These are phyloP conservation scores for Rhynchonycteris naso DNA, from an alignment of 2,797 vertebrate genomes.

Conservation along the genomic window DNA sequence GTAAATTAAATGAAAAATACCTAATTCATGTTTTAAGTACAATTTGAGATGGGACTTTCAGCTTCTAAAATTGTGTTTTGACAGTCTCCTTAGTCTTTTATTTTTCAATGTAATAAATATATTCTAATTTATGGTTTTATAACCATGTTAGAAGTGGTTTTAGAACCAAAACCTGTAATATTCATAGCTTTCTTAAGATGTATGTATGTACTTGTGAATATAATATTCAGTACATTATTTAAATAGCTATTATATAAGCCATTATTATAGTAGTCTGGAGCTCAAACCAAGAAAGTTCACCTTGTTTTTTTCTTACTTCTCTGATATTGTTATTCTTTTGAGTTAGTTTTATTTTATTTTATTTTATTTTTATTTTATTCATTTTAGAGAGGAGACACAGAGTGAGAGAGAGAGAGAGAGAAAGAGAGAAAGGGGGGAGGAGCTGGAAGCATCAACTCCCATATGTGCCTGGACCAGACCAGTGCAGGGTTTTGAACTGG, in stretches of 20 bases:
- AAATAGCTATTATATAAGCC: neutral
- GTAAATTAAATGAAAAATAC: neutral
- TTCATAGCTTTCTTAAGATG: neutral
- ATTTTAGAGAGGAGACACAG: no score
- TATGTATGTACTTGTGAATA: neutral
- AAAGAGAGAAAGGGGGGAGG: no score
- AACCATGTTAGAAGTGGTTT: neutral
- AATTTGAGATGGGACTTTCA: neutral
- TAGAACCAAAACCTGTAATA: neutral
- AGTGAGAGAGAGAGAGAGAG: no score
- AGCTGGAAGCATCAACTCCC: no score
- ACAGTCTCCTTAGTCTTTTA: neutral
- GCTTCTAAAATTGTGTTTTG: conserved; percentile 1
- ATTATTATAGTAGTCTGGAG: neutral
- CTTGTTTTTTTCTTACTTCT: neutral
- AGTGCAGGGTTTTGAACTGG: no score
- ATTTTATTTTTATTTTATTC: no score
- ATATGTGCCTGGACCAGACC: no score
- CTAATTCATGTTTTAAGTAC: neutral
- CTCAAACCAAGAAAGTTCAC: neutral
- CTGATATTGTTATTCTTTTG: neutral
- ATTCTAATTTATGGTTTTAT: conserved; percentile 23
- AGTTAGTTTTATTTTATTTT: no score
- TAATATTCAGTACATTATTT: neutral
- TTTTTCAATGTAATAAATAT: neutral